Evolutionary conservation across 1,140 invertebrate species (phyloP), one percentile per base, ranked within the genome.

Genomic region (Drosophila tani): DNA sequence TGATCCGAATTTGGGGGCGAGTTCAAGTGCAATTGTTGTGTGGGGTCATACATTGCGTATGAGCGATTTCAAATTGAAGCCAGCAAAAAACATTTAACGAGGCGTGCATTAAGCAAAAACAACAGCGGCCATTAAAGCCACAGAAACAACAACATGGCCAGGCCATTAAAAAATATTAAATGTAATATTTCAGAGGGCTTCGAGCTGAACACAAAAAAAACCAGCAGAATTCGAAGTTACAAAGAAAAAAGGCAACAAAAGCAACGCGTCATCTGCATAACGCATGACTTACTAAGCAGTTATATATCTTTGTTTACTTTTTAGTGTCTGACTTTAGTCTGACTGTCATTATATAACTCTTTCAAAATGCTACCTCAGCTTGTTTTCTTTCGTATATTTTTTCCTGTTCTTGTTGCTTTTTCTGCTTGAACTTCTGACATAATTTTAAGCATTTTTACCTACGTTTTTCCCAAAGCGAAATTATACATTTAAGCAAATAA

Each of bases 131-230:
- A 74, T 74, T 74, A 74, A 74, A 32, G 32, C 70, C 40, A 9
- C 35, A 56, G 49, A 60, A 73, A 73, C 67, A 74, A 74, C 64
- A 75, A 59, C 69, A 76, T 75, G 15, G 51, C 38, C 70, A 53
- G 38, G 65, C 63, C 70, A 79, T 90, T 84, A 90, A 86, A 87
- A 79, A 84, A 84, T 88, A 88, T 88, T 79, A 87, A 87, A 88
- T 84, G 84, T 81, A 81, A 84, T 88, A 87, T 76, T 86, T 86
- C 79, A 86, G 50, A 73, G 64, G 75, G 60, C 62, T 59, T 27
- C 29, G 27, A 51, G 24, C 53, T 21, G 46, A 49, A 19, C 51
- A 19, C 49, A 59, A 67, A 15, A 55, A 58, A 29, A 73, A 66
- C 63, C 41, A 76, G 41, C 59, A 60, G 21, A 63, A 38, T 53